Conservation (phyloP, 2,113 vertebrate genomes). For the Emydura subglobosa region DNA sequence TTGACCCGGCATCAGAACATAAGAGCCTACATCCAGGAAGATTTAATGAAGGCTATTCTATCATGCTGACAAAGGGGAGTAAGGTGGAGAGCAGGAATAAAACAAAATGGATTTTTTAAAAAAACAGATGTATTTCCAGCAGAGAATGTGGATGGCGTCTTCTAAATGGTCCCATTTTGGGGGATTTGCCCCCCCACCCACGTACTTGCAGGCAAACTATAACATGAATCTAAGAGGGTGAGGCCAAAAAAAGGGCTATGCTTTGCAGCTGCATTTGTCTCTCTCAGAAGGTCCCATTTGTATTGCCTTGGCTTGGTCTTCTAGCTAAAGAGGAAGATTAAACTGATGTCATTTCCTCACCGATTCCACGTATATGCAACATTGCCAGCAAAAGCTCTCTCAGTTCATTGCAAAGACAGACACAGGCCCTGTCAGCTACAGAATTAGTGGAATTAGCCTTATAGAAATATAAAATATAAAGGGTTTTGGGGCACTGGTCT, state of each 20-base stretch:
- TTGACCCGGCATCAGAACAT: conserved; percentile 54
- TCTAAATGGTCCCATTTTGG: conserved; percentile 45
- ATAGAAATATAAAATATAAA: conserved; percentile 19
- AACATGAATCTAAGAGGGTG: conserved; percentile 45
- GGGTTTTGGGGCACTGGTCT: background rate
- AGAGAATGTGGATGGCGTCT: conserved; percentile 6
- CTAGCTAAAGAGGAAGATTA: conserved; percentile 61
- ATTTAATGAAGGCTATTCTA: conserved; percentile 66
- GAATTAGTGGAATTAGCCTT: background rate
- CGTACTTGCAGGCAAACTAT: conserved; percentile 66
- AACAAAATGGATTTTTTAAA: conserved; percentile 40
- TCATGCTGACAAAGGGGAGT: conserved; percentile 36
- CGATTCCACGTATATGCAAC: background rate
- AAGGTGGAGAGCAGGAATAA: conserved; percentile 21
- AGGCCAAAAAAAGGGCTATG: conserved; percentile 57
- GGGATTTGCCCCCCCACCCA: conserved; percentile 36
- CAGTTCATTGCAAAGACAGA: background rate
- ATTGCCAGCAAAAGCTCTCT: background rate
- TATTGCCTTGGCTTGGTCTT: conserved; percentile 52
- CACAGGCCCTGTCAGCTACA: conserved; percentile 10
- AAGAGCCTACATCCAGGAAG: conserved; percentile 49
- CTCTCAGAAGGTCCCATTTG: conserved; percentile 48
- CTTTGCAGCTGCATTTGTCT: conserved; percentile 60
- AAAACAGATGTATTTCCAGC: conserved; percentile 37
- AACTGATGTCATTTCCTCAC: conserved; percentile 65